Percentiles rank a stretch among this genome's conserved stretches.
Conservation (phyloP, 2,113 vertebrate genomes). For the Camelus bactrianus region DNA sequence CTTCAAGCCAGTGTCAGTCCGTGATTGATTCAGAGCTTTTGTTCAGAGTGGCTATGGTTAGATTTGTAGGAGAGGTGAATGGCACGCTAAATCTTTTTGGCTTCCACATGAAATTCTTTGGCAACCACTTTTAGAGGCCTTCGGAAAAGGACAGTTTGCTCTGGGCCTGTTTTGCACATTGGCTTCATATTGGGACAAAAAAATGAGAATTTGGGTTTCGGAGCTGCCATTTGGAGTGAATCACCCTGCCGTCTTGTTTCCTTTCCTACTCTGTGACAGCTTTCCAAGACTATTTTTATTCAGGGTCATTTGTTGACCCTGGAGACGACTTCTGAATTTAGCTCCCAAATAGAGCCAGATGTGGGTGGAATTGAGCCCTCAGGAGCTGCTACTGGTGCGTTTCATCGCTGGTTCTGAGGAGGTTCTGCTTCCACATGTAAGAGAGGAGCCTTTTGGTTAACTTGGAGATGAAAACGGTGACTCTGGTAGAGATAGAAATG, state of each 20-base stretch:
- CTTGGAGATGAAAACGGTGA: neutral
- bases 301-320: slow-evolving; percentile 84
- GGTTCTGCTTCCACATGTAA: neutral
- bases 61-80: slow-evolving; percentile 73
- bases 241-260: slow-evolving; percentile 79
- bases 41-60: neutral
- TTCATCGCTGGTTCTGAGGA: slow-evolving; percentile 9
- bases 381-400: slow-evolving; percentile 58
- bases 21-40: neutral
- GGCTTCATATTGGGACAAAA: slow-evolving; percentile 79
- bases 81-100: slow-evolving; percentile 78
- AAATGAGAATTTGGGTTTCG: slow-evolving; percentile 81
- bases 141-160: slow-evolving; percentile 76
- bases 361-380: slow-evolving; percentile 54
- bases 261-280: slow-evolving; percentile 75
- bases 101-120: slow-evolving; percentile 78
- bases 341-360: slow-evolving; percentile 81
- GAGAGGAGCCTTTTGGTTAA: slow-evolving; percentile 1
- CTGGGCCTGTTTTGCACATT: slow-evolving; percentile 82
- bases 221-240: slow-evolving; percentile 82
- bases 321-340: slow-evolving; percentile 80
- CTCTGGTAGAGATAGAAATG: neutral
- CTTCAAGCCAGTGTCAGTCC: slow-evolving; percentile 3
- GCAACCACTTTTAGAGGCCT: slow-evolving; percentile 69
- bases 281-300: slow-evolving; percentile 84